Evolutionary conservation across 2,113 vertebrate species (phyloP).

Genomic region (Baryphthengus martii): DNA sequence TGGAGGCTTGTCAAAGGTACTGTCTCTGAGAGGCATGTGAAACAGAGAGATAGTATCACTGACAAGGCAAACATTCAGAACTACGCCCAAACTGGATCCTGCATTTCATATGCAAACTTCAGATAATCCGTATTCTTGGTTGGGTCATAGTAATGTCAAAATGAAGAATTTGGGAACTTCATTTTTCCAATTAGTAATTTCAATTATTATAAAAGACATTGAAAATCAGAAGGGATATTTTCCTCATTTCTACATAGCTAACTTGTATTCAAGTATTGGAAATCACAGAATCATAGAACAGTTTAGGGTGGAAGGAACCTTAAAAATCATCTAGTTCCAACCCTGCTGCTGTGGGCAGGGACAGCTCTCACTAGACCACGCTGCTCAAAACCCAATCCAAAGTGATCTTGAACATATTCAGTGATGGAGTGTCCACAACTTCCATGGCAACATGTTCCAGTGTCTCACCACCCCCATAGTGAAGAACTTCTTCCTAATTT

Average conservation of each 20-base stretch:
- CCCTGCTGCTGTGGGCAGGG: too few relatives aligned
- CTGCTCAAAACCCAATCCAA: too few relatives aligned
- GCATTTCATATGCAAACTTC: not conserved
- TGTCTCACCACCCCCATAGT: too few relatives aligned
- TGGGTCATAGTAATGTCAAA: not conserved
- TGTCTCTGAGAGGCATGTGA: not conserved
- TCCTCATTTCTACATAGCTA: not conserved
- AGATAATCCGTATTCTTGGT: not conserved
- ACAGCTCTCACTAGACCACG: too few relatives aligned
- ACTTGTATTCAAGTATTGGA: not conserved
- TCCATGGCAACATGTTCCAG: too few relatives aligned
- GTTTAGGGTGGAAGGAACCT: too few relatives aligned
- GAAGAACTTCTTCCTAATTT: too few relatives aligned
- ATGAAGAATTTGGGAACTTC: not conserved
- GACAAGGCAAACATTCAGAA: not conserved
- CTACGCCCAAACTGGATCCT: not conserved
- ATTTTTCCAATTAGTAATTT: not conserved
- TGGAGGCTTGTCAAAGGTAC: not conserved
- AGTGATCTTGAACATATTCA: too few relatives aligned
- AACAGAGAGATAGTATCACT: fast-evolving
- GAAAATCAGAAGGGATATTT: not conserved
- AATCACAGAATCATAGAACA: too few relatives aligned
- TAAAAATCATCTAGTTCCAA: too few relatives aligned
- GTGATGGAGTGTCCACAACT: too few relatives aligned
- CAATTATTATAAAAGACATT: not conserved